These are phyloP conservation scores for Brachyptera putata DNA, from an alignment of 2,888 invertebrate genomes.

Conservation along the genomic window DNA sequence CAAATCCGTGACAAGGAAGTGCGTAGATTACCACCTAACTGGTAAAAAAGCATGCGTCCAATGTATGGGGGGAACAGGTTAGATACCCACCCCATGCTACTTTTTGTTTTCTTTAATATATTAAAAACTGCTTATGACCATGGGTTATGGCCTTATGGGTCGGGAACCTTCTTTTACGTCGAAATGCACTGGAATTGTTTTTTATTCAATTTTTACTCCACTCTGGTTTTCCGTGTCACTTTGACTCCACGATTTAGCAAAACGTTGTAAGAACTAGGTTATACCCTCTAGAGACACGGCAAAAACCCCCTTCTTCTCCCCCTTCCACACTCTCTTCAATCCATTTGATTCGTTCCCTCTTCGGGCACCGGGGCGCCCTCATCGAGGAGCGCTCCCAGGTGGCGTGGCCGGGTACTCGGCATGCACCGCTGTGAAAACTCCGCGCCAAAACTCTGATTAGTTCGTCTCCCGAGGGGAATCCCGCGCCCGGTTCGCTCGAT, in stretches of 20 bases:
- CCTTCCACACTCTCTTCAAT: constrained; percentile 31
- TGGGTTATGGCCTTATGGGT: too few species aligned
- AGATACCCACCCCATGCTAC: too few species aligned
- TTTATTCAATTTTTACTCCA: too few species aligned
- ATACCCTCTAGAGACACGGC: neutral
- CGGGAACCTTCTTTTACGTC: neutral
- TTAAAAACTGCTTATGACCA: too few species aligned
- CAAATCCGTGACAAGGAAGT: too few species aligned
- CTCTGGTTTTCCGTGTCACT: too few species aligned
- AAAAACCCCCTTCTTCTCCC: neutral
- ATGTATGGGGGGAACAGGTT: too few species aligned
- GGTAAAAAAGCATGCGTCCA: too few species aligned
- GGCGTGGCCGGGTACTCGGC: constrained; percentile 18
- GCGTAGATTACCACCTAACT: too few species aligned
- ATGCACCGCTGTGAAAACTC: constrained; percentile 32
- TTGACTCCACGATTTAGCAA: too few species aligned
- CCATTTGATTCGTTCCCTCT: constrained; percentile 31
- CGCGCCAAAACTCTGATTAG: constrained; percentile 35
- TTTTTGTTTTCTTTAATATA: too few species aligned
- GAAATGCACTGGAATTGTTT: neutral
- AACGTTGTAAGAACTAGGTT: too few species aligned
- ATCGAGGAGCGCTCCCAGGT: constrained; percentile 24
- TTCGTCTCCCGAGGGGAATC: constrained; percentile 29
- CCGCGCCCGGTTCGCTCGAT: constrained; percentile 6
- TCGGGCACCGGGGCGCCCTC: constrained; percentile 1